These are phyloP conservation scores for Clarias fuscus DNA, from an alignment of 2,797 vertebrate genomes.

Conservation along the genomic window DNA sequence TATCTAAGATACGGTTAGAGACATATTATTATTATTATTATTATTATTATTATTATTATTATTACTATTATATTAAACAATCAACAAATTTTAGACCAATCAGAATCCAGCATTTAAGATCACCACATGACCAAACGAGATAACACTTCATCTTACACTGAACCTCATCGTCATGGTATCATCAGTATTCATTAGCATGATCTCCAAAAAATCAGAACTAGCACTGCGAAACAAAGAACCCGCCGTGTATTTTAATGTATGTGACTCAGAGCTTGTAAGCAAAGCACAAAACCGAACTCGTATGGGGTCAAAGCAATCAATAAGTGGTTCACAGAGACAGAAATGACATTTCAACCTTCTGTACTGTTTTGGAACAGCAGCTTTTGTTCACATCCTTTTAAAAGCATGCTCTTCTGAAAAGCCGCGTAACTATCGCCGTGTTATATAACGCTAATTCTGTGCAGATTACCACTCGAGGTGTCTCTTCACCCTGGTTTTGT, in stretches of 20 bases:
- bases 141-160: neutral
- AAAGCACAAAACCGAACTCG: neutral
- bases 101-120: neutral
- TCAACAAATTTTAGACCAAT: neutral
- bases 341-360: constrained; percentile 7
- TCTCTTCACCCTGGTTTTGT: neutral
- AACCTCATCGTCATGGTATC: neutral
- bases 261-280: neutral
- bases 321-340: neutral
- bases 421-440: neutral
- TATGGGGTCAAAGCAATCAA: constrained; percentile 3
- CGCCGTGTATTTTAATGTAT: neutral
- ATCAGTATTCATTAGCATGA: neutral
- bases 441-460: neutral
- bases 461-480: neutral
- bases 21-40: neutral
- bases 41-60: too few species aligned
- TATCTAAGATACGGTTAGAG: neutral
- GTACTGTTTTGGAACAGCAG: neutral
- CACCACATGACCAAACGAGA: neutral
- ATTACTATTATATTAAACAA: neutral
- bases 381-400: neutral
- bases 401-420: constrained; percentile 2
- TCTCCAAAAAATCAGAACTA: too few species aligned
- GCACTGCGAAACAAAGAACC: neutral